Percentiles rank a stretch among this genome's conserved stretches.
These are phyloP conservation scores for Notarius quadriscutis DNA, from an alignment of 2,113 vertebrate genomes.

Conservation along the genomic window DNA sequence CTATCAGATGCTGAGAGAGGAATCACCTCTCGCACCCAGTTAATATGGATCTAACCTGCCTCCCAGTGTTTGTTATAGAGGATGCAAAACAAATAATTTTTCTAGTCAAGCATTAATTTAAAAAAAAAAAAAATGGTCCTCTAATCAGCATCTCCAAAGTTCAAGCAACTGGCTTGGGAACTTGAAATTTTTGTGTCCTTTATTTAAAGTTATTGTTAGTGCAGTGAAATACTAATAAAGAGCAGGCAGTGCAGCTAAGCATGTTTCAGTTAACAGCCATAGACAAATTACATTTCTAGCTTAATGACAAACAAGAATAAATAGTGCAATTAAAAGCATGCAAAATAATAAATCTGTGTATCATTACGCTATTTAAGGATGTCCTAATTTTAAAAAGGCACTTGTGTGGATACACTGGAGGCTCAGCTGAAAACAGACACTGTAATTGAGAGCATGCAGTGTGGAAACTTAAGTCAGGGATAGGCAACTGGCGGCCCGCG, in stretches of 20 bases:
- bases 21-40: background rate
- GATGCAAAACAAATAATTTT: background rate
- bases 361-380: background rate
- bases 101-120: background rate
- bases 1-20: background rate
- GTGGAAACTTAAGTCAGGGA: background rate
- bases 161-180: background rate
- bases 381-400: background rate
- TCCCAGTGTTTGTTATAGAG: background rate
- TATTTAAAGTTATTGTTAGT: background rate
- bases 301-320: background rate
- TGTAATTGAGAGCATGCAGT: background rate
- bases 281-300: background rate
- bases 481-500: no score
- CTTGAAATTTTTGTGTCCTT: background rate
- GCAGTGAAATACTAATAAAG: background rate
- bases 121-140: background rate
- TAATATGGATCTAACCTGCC: background rate
- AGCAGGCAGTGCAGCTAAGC: background rate
- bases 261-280: background rate
- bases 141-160: background rate
- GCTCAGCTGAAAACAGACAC: background rate
- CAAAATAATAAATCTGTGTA: conserved; percentile 3
- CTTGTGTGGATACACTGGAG: background rate
- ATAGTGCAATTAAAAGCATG: background rate